Base-by-base conservation (phyloP, 2,797 vertebrate species). In the Crenuchus spilurus region DNA sequence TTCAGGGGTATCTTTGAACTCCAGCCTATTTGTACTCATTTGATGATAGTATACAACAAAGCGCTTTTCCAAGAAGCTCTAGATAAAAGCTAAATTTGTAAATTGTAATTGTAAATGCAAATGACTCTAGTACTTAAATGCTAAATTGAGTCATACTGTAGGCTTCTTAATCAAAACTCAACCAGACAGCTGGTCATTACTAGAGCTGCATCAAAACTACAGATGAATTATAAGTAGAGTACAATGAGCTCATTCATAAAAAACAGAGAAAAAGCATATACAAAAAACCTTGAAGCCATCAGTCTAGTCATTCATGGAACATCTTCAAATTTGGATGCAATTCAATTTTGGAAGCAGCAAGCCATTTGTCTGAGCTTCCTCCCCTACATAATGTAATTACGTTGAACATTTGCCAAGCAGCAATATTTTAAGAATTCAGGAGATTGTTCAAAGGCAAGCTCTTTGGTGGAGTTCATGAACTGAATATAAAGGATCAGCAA, bases 331-430 rank as follows among this genome's bases (percentile, higher is more conserved):
- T 68, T 81, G 79, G 78, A 71, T 16, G 13, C 65, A 10, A 77
- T 82, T 83, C 76, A 80, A 77, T 80, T 79, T 65, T 11, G 54
- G 74, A 78, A 80, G 79, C 74, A 79, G 84, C 72, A 67, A 74
- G 66, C 72, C 74, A 83, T 89, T 87, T 85, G 80, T 85, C 78
- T 84, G 70, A 87, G 73, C 71, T 82, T 80, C 81, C 80, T 83
- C 83, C 76, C 80, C 71, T 71, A 75, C 77, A 77, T 87, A 87
- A 91, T 88, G 79, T 84, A 78, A 90, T 91, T 86, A 87, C 66
- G 35, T 80, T 85, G 82, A 86, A 61, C 57, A 69, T 70, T 75
- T 82, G 84, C 84, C 88, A 89, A 86, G 63, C 31, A 68, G 81
- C 74, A 67, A 75, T 69, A 78, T 80, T 84, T 79, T 84, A 78